These are phyloP conservation scores for Conus canariensis DNA, from an alignment of 2,888 invertebrate species.

Conservation along the genomic window DNA sequence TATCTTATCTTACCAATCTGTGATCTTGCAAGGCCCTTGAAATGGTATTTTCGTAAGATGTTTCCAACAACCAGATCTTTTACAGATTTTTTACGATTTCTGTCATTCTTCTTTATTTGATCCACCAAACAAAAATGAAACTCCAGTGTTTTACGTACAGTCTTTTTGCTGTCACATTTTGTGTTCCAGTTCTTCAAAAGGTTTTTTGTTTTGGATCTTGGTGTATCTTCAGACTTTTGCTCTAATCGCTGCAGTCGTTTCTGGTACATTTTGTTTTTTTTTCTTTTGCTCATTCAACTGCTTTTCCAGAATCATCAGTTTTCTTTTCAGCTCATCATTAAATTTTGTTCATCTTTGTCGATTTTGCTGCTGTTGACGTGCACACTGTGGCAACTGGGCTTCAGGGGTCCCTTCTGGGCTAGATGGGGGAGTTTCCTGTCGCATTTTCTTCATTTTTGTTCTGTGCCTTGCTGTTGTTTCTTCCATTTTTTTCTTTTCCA, in stretches of 20 bases:
- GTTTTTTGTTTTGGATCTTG: neutral
- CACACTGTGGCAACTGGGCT: neutral
- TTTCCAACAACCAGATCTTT: neutral
- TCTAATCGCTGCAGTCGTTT: constrained; percentile 3
- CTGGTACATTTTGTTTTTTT: neutral
- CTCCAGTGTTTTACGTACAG: neutral
- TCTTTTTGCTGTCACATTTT: constrained; percentile 1
- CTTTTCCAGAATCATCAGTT: neutral
- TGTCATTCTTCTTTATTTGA: neutral
- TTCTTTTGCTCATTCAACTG: neutral
- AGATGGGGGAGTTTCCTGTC: neutral
- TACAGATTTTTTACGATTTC: constrained; percentile 7
- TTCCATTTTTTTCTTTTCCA: neutral
- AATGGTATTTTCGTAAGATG: constrained; percentile 4
- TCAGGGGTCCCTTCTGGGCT: neutral
- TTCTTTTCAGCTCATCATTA: neutral
- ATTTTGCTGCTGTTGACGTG: neutral
- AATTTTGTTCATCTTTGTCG: neutral
- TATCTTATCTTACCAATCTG: neutral
- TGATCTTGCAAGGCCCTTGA: neutral
- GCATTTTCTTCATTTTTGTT: neutral
- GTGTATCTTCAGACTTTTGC: neutral
- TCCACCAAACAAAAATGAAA: constrained; percentile 6
- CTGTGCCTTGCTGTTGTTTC: constrained; percentile 6
- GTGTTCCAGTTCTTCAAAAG: neutral